These are phyloP conservation scores for Notocelia uddmanniana DNA, from an alignment of 2,888 invertebrate genomes.

Conservation along the genomic window DNA sequence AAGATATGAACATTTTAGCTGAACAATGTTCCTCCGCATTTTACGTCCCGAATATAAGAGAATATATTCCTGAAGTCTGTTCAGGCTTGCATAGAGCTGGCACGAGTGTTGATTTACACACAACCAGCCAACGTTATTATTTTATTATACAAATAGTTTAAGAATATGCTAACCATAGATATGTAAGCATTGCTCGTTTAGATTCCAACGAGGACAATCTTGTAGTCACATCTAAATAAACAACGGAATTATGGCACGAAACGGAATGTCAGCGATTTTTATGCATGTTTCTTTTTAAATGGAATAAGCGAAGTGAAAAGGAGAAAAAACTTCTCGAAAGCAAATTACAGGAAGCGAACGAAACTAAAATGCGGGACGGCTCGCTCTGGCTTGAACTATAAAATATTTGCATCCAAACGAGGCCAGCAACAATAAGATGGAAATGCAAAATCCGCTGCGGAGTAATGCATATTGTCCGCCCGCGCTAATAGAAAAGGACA, in stretches of 20 bases:
- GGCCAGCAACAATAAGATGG: constrained; percentile 77
- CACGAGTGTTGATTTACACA: constrained; percentile 41
- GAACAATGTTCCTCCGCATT: constrained; percentile 42
- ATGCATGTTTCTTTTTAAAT: constrained; percentile 70
- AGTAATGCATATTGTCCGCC: constrained; percentile 68
- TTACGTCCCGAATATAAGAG: constrained; percentile 29
- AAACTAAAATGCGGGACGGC: constrained; percentile 72
- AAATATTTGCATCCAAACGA: constrained; percentile 83
- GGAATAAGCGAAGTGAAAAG: constrained; percentile 70
- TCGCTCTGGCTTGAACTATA: constrained; percentile 73
- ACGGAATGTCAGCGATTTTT: constrained; percentile 51
- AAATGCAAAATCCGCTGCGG: constrained; percentile 70
- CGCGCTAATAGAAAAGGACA: constrained; percentile 59
- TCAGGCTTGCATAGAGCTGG: constrained; percentile 43
- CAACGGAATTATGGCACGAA: constrained; percentile 21
- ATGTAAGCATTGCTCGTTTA: constrained; percentile 27
- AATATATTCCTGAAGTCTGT: constrained; percentile 43
- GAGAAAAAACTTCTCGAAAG: constrained; percentile 65
- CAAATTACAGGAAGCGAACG: constrained; percentile 76
- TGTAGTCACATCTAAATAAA: constrained; percentile 22
- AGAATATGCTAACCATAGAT: constrained; percentile 42
- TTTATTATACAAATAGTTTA: constrained; percentile 45
- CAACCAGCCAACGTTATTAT: constrained; percentile 39
- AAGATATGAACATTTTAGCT: constrained; percentile 39
- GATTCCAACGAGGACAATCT: constrained; percentile 26